Percentiles rank a stretch among this genome's conserved stretches.
phyloP scores from a whole-genome alignment of 1,140 invertebrate genomes.

The Hyles vespertilio region DNA sequence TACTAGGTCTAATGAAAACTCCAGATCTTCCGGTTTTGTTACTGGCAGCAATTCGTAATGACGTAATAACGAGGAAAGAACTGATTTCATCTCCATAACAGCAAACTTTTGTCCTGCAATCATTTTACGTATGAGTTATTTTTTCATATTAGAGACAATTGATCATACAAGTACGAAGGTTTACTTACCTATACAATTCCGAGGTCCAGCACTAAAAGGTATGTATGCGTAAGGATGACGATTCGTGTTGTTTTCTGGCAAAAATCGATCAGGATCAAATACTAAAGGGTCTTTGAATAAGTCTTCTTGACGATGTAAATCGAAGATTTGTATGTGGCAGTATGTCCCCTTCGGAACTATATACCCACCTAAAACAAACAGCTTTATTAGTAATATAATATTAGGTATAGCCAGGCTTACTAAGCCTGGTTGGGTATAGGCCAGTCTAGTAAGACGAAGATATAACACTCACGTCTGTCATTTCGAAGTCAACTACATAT shows the following conservation, averaged over 20 bases:
- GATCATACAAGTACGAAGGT: neutral
- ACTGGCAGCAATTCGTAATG: conserved; percentile 23
- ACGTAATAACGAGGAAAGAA: conserved; percentile 28
- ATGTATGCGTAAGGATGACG: conserved; percentile 1
- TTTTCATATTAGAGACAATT: no score
- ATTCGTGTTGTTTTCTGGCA: conserved; percentile 4
- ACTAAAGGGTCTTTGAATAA: conserved; percentile 9
- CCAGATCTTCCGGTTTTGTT: conserved; percentile 24
- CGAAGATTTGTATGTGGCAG: conserved; percentile 14
- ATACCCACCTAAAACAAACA: conserved; percentile 14
- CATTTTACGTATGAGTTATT: conserved; percentile 26
- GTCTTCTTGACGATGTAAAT: conserved; percentile 9
- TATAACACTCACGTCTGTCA: no score
- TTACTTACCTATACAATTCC: conserved; percentile 17
- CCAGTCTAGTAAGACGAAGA: no score
- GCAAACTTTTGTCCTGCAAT: conserved; percentile 58
- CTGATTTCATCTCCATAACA: conserved; percentile 51
- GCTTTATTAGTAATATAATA: neutral
- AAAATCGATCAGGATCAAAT: conserved; percentile 14
- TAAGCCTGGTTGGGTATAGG: neutral
- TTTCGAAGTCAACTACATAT: no score
- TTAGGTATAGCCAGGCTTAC: neutral
- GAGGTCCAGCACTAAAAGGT: conserved; percentile 12
- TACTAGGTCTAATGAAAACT: conserved; percentile 26
- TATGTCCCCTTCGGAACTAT: conserved; percentile 6